Conservation (phyloP, 1,140 invertebrate genomes). For the Batillaria attramentaria region DNA sequence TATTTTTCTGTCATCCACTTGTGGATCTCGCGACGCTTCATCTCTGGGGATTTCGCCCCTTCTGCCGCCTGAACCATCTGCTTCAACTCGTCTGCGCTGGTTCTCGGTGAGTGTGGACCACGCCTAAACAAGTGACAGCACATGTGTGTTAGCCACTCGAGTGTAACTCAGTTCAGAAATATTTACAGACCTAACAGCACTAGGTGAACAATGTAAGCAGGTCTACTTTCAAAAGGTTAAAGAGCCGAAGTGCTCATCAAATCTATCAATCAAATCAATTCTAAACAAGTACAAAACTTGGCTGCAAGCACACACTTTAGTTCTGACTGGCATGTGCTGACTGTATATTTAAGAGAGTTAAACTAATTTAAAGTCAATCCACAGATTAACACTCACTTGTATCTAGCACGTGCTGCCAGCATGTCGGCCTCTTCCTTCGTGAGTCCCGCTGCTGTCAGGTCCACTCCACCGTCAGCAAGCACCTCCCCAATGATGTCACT, state of each 20-base stretch:
- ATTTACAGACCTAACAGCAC: too few relatives aligned
- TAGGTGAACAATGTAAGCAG: too few relatives aligned
- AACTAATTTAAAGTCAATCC: neutral
- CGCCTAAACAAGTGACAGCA: slow-evolving; percentile 10
- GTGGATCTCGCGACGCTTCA: slow-evolving; percentile 47
- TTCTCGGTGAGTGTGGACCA: neutral
- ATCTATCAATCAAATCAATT: too few relatives aligned
- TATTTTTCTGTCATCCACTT: slow-evolving; percentile 62
- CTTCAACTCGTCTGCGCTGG: slow-evolving; percentile 13
- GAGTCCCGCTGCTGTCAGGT: slow-evolving; percentile 55
- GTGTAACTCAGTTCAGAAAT: too few relatives aligned
- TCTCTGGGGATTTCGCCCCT: slow-evolving; percentile 36
- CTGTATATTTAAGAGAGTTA: too few relatives aligned
- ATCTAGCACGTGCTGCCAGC: slow-evolving; percentile 50
- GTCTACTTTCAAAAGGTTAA: too few relatives aligned
- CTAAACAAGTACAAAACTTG: too few relatives aligned
- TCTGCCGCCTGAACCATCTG: slow-evolving; percentile 28
- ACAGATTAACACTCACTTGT: slow-evolving; percentile 46
- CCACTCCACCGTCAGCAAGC: slow-evolving; percentile 62
- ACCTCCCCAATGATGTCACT: slow-evolving; percentile 67
- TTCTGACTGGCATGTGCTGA: too few relatives aligned
- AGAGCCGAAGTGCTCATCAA: too few relatives aligned
- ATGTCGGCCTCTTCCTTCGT: slow-evolving; percentile 53
- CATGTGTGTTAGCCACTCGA: too few relatives aligned
- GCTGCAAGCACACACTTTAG: too few relatives aligned